These are phyloP conservation scores for Branchellion lobata DNA, from an alignment of 2,888 invertebrate genomes.

Conservation along the genomic window DNA sequence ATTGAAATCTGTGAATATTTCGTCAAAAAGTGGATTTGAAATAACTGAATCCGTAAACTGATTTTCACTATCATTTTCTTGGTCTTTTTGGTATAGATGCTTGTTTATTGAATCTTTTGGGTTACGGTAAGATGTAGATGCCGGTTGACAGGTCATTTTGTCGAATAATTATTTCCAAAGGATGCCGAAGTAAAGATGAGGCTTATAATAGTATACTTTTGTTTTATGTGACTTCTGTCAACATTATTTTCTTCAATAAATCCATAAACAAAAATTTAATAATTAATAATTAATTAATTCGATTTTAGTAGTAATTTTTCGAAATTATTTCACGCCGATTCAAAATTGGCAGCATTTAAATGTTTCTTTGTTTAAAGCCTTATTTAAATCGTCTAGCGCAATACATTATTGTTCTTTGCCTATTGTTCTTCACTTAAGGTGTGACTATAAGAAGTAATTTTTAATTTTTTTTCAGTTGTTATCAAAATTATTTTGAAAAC, in stretches of 20 bases:
- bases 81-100: background rate
- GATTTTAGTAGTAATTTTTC: background rate
- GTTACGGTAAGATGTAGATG: slow-evolving; percentile 2
- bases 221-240: background rate
- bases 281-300: background rate
- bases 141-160: slow-evolving; percentile 1
- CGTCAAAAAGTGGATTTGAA: slow-evolving; percentile 55
- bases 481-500: too few species aligned
- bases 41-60: slow-evolving; percentile 38
- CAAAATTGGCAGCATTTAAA: slow-evolving; percentile 44
- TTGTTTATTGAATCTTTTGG: background rate
- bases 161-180: background rate
- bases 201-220: background rate
- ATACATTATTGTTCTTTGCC: background rate
- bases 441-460: too few species aligned
- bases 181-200: background rate
- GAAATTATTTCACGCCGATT: slow-evolving; percentile 5
- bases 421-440: too few species aligned
- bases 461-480: too few species aligned
- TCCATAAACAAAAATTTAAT: background rate
- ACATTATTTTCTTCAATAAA: background rate
- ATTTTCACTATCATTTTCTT: background rate
- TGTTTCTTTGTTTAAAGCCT: slow-evolving; percentile 22
- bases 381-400: background rate
- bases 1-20: slow-evolving; percentile 61